phyloP scores from a whole-genome alignment of 1,140 invertebrate species.

The Hyposmocoma kahamanoa region DNA sequence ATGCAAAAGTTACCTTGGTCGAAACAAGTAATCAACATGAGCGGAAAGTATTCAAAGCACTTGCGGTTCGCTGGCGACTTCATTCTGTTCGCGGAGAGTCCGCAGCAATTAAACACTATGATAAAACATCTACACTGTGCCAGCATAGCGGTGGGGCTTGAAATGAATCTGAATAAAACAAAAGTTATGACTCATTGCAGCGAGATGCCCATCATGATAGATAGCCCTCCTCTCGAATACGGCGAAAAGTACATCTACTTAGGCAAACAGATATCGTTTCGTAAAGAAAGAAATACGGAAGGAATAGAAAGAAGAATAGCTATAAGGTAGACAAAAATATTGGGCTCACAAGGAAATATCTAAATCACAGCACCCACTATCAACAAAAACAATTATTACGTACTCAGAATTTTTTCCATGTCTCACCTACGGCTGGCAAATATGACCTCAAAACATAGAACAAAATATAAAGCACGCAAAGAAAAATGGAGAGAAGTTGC shows the following conservation, averaged over 20 bases:
- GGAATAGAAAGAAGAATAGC: constrained; percentile 6
- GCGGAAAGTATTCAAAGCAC: neutral
- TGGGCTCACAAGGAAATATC: constrained; percentile 9
- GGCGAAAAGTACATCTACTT: constrained; percentile 4
- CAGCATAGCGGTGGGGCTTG: constrained; percentile 14
- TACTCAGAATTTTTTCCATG: constrained; percentile 3
- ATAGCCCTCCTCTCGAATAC: constrained; percentile 1
- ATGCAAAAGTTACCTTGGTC: neutral
- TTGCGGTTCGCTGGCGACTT: constrained; percentile 2
- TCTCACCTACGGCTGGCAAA: constrained; percentile 10
- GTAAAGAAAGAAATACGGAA: constrained; percentile 1
- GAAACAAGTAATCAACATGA: neutral
- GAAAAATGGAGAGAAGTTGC: constrained; percentile 22
- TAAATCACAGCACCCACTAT: constrained; percentile 4
- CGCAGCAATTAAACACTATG: constrained; percentile 16
- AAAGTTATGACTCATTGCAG: constrained; percentile 13
- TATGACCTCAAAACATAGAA: constrained; percentile 17
- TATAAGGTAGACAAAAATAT: constrained; percentile 3
- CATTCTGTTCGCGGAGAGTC: constrained; percentile 2
- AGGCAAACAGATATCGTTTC: constrained; percentile 5
- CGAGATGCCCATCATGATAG: neutral
- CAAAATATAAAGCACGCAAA: constrained; percentile 18
- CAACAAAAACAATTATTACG: constrained; percentile 3
- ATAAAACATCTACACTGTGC: constrained; percentile 15
- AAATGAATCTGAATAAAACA: constrained; percentile 18